phyloP scores from a whole-genome alignment of 2,113 vertebrate genomes.

The Strigops habroptila region DNA sequence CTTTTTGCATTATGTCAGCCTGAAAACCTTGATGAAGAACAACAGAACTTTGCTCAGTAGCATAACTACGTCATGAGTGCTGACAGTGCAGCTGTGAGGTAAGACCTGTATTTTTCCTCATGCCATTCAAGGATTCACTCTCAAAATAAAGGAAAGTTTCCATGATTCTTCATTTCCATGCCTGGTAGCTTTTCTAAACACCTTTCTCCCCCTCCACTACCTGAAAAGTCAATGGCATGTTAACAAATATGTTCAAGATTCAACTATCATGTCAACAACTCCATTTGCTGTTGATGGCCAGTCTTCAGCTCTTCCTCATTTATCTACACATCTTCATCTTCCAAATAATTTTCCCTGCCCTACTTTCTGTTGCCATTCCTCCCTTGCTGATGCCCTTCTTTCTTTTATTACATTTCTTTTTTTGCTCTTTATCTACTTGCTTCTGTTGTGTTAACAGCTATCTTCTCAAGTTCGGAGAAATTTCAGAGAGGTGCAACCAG shows the following conservation, averaged over 20 bases:
- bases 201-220: neutral
- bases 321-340: neutral
- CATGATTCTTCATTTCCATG: neutral
- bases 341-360: neutral
- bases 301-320: neutral
- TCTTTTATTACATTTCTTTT: neutral
- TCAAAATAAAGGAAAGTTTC: neutral
- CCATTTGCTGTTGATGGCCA: neutral
- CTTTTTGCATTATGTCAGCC: neutral
- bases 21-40: neutral
- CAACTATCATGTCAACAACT: neutral
- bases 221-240: neutral
- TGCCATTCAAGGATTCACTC: neutral
- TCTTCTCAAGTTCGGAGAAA: neutral
- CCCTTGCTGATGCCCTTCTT: neutral
- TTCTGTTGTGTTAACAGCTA: neutral
- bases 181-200: neutral
- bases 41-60: neutral
- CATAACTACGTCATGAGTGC: neutral
- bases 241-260: neutral
- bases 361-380: neutral
- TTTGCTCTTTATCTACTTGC: neutral
- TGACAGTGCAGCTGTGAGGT: neutral
- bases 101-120: neutral
- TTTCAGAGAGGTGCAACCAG: neutral